These are phyloP conservation scores for Chiridota heheva DNA, from an alignment of 35 echinoderm and acorn worm species.

Conservation along the genomic window DNA sequence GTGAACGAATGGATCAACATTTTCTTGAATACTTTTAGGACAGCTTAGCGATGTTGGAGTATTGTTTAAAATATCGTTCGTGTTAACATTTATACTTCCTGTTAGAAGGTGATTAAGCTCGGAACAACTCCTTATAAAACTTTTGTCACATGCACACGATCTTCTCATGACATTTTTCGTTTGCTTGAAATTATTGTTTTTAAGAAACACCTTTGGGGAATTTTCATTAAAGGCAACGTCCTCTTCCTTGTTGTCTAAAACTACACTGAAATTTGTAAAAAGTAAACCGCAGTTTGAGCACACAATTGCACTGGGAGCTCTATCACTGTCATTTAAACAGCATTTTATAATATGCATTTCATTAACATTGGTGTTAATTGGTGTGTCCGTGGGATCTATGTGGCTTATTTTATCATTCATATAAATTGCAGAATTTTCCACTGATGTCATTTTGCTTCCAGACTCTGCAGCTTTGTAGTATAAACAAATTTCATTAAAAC, in stretches of 20 bases:
- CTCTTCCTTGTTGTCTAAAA: slow-evolving; percentile 4
- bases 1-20: neutral
- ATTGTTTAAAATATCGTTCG: too few species aligned
- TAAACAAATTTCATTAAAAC: neutral
- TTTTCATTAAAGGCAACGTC: neutral
- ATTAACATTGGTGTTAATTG: neutral
- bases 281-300: neutral
- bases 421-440: neutral
- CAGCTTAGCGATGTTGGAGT: too few species aligned
- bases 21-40: too few species aligned
- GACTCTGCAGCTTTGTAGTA: neutral
- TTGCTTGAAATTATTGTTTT: slow-evolving; percentile 31
- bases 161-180: neutral
- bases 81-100: neutral
- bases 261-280: neutral
- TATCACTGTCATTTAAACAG: neutral
- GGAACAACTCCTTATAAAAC: neutral
- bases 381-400: neutral
- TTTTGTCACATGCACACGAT: neutral
- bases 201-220: slow-evolving; percentile 5
- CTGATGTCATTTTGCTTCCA: neutral
- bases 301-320: neutral
- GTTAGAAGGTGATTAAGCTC: neutral
- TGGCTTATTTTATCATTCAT: neutral
- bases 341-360: neutral